phyloP scores from a whole-genome alignment of 2,797 vertebrate species.

The Otolemur crassicaudatus region DNA sequence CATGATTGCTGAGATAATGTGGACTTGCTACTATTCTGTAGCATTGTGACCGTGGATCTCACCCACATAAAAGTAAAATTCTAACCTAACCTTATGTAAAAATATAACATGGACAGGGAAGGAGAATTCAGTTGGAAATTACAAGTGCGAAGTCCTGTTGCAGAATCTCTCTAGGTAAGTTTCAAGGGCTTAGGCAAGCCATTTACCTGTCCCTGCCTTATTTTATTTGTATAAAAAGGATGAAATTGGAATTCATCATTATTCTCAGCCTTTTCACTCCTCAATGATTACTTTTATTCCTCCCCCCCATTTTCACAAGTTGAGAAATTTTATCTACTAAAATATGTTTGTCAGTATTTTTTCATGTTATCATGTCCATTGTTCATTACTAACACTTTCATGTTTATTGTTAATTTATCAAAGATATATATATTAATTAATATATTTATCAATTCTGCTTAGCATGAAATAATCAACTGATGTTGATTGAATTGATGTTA shows the following conservation, averaged over 20 bases:
- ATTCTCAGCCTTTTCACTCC: neutral
- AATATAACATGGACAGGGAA: neutral
- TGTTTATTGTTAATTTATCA: slow-evolving; percentile 22
- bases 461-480: neutral
- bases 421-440: neutral
- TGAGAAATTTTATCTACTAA: neutral
- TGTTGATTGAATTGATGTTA: neutral
- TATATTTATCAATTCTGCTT: neutral
- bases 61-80: neutral
- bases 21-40: neutral
- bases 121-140: neutral
- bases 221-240: neutral
- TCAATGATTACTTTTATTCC: neutral
- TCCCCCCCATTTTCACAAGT: neutral
- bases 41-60: neutral
- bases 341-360: neutral
- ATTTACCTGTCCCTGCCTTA: neutral
- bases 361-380: neutral
- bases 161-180: neutral
- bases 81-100: neutral
- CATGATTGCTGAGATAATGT: neutral
- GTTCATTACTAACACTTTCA: neutral
- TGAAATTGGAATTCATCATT: neutral
- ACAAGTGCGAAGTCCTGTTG: neutral
- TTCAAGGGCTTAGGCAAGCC: neutral